phyloP scores from a whole-genome alignment of 64 coral and sea anemone genomes.

The Actinia equina region DNA sequence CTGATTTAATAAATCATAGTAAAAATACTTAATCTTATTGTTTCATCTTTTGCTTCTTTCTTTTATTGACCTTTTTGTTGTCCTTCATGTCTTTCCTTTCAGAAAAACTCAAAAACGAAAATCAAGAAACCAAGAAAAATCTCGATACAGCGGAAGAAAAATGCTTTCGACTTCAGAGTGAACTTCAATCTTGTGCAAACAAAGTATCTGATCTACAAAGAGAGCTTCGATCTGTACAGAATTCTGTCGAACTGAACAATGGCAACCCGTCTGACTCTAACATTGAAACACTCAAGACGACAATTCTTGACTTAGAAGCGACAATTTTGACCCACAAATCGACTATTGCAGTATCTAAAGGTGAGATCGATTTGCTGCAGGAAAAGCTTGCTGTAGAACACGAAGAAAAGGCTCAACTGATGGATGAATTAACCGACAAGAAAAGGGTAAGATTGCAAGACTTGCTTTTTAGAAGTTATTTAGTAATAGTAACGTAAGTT shows the following conservation, averaged over 20 bases:
- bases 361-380: slow-evolving; percentile 40
- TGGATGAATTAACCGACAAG: slow-evolving; percentile 36
- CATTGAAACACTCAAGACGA: slow-evolving; percentile 13
- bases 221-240: background rate
- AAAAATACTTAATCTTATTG: too few relatives aligned
- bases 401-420: slow-evolving; percentile 51
- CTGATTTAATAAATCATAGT: too few relatives aligned
- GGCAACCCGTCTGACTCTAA: background rate
- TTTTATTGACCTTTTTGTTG: background rate
- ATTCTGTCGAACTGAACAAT: background rate
- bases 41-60: background rate
- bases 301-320: slow-evolving; percentile 10
- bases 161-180: background rate
- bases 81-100: background rate
- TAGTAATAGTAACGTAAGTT: too few relatives aligned
- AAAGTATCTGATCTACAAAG: background rate
- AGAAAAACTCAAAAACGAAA: slow-evolving; percentile 13
- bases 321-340: slow-evolving; percentile 27
- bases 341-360: slow-evolving; percentile 24
- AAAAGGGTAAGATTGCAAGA: slow-evolving; percentile 28
- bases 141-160: slow-evolving; percentile 1
- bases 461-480: background rate
- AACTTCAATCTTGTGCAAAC: background rate
- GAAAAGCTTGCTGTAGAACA: slow-evolving; percentile 55
- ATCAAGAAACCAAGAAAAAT: background rate